Percentiles rank a stretch among this genome's conserved stretches.
Conservation (phyloP, 2,797 vertebrate species). For the Propithecus deckenii region DNA sequence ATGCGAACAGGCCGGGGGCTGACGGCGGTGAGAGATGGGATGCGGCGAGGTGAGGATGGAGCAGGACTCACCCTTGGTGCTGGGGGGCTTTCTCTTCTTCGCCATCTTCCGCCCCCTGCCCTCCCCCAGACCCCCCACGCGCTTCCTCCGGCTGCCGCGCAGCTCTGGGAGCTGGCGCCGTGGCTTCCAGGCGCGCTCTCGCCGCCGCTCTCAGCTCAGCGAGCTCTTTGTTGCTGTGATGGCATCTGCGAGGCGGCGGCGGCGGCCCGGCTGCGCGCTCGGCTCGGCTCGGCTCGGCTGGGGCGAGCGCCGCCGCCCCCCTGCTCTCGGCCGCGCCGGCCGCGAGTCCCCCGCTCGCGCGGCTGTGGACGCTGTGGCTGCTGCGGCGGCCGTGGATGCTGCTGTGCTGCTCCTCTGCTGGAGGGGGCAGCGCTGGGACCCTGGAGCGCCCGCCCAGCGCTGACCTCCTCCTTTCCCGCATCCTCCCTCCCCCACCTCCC, state of each 20-base stretch:
- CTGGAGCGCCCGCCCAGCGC: constrained; percentile 54
- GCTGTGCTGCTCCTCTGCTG: constrained; percentile 12
- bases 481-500: constrained; percentile 23
- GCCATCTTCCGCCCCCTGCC: constrained; percentile 80
- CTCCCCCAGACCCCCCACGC: background rate
- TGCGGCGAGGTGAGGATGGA: background rate
- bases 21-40: background rate
- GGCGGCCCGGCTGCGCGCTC: constrained; percentile 16
- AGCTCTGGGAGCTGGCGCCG: background rate
- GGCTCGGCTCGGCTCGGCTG: background rate
- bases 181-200: constrained; percentile 42
- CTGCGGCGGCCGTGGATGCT: background rate
- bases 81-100: constrained; percentile 80
- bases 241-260: constrained; percentile 88
- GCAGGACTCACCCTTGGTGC: constrained; percentile 83
- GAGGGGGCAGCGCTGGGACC: constrained; percentile 51
- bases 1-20: constrained; percentile 56
- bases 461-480: constrained; percentile 49
- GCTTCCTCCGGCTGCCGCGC: constrained; percentile 27
- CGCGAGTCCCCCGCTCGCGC: background rate
- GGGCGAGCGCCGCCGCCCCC: constrained; percentile 57
- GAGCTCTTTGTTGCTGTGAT: constrained; percentile 87
- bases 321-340: background rate
- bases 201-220: constrained; percentile 78
- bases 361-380: constrained; percentile 4